Evolutionary conservation across 2,797 vertebrate species (phyloP), one percentile per base, ranked within the genome.

Genomic region (Enteromius anoplus): DNA sequence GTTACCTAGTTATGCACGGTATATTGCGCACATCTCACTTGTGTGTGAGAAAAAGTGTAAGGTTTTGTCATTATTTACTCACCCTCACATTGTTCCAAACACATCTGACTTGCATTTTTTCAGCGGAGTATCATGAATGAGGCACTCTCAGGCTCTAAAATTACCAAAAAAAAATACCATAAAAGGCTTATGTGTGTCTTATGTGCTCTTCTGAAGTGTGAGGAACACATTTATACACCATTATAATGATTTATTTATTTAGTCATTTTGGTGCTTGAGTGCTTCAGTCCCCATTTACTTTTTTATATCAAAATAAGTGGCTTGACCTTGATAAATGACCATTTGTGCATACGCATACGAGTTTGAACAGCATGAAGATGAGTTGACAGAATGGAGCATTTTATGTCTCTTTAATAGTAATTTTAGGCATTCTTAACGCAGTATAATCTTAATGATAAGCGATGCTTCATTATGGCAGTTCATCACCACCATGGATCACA

Each of bases 401-500:
- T 79, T 40, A 45, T 32, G 5, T 70, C 15, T 2, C 3, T n/a
- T 62, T 40, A 65, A 65, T 64, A 40, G 17, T 82, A 0, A 68
- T 68, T 49, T 23, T 15, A 53, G 45, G 6, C 2, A 32, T 29
- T 6, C 47, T 49, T 64, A 49, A 72, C 19, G 42, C 23, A 1
- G 6, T 42, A 66, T 65, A 51, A 37, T 47, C 55, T 62, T 45
- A n/a, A 58, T 40, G 26, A 81, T 21, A 51, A 47, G 45, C 26
- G 19, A 81, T 5, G 34, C 42, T 81, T 64, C 21, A 64, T 72
- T 47, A 62, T 71, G 26, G 60, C 37, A 19, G 32, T 34, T 55
- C 32, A n/a, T 51, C 42, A 73, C 19, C 32, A 23, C 8, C 37
- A 45, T 11, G 51, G 32, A 75, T 75, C 62, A 40, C 60, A 40